Conservation (phyloP, 2,113 vertebrate species). For the Bombycilla garrulus region DNA sequence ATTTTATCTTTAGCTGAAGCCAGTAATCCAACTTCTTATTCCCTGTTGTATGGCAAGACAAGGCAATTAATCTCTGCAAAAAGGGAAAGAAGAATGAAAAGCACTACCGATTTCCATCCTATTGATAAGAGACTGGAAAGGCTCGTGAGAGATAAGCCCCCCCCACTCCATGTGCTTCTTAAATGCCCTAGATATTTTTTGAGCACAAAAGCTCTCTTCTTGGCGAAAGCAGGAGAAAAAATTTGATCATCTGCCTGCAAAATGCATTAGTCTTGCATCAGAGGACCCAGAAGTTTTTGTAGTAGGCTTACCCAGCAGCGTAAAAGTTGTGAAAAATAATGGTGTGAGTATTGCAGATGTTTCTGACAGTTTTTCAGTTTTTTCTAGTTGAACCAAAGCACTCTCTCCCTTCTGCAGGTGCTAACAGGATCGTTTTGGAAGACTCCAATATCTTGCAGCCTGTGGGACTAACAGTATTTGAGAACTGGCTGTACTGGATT, state of each 20-base stretch:
- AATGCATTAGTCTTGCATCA: not conserved
- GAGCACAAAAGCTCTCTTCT: not conserved
- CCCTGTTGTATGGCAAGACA: not conserved
- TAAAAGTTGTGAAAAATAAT: not conserved
- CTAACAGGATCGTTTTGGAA: constrained; percentile 91
- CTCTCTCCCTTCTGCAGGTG: constrained; percentile 74
- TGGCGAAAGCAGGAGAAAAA: not conserved
- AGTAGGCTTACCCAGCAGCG: not conserved
- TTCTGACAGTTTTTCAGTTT: not conserved
- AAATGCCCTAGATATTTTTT: not conserved
- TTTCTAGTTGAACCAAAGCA: not conserved
- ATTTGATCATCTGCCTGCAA: not conserved
- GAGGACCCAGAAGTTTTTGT: not conserved
- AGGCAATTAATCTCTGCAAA: not conserved
- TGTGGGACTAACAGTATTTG: constrained; percentile 92
- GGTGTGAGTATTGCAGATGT: not conserved
- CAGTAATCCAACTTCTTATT: not conserved
- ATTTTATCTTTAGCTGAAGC: constrained; percentile 21
- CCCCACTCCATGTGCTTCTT: not conserved
- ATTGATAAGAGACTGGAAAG: not conserved
- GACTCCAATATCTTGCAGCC: constrained; percentile 98
- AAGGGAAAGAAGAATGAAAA: not conserved
- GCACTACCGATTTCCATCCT: not conserved
- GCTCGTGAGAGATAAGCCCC: not conserved
- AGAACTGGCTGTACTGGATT: constrained; percentile 96